A percentile compares a stretch with the other conserved stretches of the same genome.
Evolutionary conservation across 2,797 vertebrate species (phyloP).

Genomic region (Lutjanus campechanus): DNA sequence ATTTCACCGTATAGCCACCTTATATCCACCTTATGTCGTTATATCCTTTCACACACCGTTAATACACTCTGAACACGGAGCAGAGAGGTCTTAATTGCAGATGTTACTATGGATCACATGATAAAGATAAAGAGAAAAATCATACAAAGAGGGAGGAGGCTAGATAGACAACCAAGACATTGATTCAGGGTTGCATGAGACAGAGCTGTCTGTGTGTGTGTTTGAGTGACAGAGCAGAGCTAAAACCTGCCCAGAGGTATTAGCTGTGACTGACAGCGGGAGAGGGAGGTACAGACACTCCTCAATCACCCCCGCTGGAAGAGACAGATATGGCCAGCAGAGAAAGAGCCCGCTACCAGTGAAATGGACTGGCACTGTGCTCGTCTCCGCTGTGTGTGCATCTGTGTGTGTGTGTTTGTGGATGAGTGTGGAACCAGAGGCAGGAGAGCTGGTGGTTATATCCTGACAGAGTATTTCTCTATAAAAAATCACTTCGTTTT

Average conservation of each 20-base stretch:
- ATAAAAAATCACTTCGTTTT: not conserved
- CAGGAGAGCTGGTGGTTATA: not conserved
- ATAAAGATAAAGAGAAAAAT: conserved; percentile 40
- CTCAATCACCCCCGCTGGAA: conserved; percentile 71
- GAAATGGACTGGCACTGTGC: conserved; percentile 53
- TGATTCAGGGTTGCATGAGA: conserved; percentile 73
- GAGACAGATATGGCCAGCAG: conserved; percentile 60
- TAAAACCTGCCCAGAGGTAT: conserved; percentile 80
- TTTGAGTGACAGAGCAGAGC: conserved; percentile 79
- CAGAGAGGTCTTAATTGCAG: not conserved
- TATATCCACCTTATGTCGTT: not conserved
- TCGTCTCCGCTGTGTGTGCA: conserved; percentile 4
- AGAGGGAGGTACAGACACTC: conserved; percentile 73
- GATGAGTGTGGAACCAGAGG: conserved; percentile 15
- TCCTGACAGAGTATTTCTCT: not conserved
- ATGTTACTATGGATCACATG: conserved; percentile 8
- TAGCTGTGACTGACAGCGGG: conserved; percentile 78
- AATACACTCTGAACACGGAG: conserved; percentile 17
- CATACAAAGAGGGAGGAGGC: conserved; percentile 17
- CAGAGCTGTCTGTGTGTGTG: conserved; percentile 62
- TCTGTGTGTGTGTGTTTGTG: conserved; percentile 12
- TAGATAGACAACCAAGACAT: conserved; percentile 58
- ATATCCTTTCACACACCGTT: not conserved
- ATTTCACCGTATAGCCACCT: not conserved
- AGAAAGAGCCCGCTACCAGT: conserved; percentile 38